Evolutionary conservation across 2,113 vertebrate species (phyloP).

Genomic region (Lynx canadensis): DNA sequence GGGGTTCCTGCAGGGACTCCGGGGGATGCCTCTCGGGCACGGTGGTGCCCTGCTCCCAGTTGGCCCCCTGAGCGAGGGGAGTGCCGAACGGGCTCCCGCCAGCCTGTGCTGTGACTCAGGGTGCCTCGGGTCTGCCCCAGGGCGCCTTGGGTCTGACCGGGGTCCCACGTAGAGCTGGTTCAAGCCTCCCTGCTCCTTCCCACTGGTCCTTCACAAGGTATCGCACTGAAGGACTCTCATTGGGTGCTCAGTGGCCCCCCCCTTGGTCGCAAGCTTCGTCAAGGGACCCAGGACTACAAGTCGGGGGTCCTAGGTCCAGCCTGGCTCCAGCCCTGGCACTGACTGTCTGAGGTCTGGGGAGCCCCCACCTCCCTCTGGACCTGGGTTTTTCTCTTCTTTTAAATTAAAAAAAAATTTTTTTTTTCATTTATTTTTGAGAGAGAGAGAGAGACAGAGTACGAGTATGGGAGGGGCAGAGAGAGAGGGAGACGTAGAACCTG

Average conservation of each 20-base stretch:
- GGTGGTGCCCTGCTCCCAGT: not conserved
- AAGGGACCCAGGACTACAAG: not conserved
- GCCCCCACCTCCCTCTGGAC: not conserved
- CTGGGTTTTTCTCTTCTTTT: not conserved
- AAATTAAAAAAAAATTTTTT: no score
- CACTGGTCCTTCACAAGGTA: not conserved
- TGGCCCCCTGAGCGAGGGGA: fast-evolving
- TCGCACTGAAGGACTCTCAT: not conserved
- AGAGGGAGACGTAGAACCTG: no score
- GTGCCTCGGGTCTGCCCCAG: not conserved
- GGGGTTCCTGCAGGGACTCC: not conserved
- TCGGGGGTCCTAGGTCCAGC: not conserved
- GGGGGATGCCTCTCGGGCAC: fast-evolving
- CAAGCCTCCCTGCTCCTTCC: no score
- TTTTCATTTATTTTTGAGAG: no score
- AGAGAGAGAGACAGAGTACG: no score
- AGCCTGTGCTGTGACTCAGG: fast-evolving
- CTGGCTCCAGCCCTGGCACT: no score
- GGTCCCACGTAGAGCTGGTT: fast-evolving
- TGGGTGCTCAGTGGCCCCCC: no score
- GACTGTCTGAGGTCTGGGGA: fast-evolving
- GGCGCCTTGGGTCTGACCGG: fast-evolving
- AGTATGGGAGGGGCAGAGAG: no score
- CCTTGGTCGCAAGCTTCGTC: fast-evolving
- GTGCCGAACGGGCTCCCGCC: fast-evolving